A percentile compares a stretch with the other conserved stretches of the same genome.
Evolutionary conservation across 2,113 vertebrate species (phyloP).

Genomic region (Grallaria varia): DNA sequence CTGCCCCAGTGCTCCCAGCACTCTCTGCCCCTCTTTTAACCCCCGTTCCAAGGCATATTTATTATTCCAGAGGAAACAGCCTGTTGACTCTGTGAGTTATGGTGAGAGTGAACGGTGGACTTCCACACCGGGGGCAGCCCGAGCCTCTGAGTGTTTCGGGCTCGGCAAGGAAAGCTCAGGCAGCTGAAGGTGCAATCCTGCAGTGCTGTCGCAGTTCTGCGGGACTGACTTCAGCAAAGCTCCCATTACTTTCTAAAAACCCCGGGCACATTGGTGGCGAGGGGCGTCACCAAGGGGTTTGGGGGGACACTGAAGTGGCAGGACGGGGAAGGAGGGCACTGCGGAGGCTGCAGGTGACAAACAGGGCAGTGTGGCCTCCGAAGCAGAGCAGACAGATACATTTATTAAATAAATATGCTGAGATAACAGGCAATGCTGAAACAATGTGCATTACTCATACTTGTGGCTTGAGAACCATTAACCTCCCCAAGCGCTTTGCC

Average conservation of each 20-base stretch:
- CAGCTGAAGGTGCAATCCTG: not conserved
- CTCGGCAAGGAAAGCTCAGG: not conserved
- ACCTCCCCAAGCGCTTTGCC: not conserved
- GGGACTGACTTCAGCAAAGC: not conserved
- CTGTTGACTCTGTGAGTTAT: not conserved
- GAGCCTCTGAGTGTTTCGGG: not conserved
- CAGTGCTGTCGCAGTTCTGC: not conserved
- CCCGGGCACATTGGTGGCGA: not conserved
- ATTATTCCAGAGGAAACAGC: slow-evolving; percentile 37
- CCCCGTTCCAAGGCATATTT: slow-evolving; percentile 18
- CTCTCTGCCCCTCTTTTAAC: slow-evolving; percentile 32
- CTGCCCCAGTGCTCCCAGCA: not conserved
- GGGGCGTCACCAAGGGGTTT: not conserved
- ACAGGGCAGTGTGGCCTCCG: not conserved
- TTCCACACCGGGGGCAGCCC: not conserved
- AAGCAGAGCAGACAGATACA: not conserved
- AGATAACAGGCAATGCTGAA: not conserved
- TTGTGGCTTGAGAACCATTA: not conserved
- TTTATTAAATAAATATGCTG: not conserved
- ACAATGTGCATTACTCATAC: not conserved
- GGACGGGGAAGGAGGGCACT: not conserved
- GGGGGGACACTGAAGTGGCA: not conserved
- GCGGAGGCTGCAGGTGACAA: not conserved
- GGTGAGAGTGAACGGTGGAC: not conserved
- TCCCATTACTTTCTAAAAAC: not conserved